Evolutionary conservation across 2,113 vertebrate genomes (phyloP).

Genomic region (Notechis scutatus): DNA sequence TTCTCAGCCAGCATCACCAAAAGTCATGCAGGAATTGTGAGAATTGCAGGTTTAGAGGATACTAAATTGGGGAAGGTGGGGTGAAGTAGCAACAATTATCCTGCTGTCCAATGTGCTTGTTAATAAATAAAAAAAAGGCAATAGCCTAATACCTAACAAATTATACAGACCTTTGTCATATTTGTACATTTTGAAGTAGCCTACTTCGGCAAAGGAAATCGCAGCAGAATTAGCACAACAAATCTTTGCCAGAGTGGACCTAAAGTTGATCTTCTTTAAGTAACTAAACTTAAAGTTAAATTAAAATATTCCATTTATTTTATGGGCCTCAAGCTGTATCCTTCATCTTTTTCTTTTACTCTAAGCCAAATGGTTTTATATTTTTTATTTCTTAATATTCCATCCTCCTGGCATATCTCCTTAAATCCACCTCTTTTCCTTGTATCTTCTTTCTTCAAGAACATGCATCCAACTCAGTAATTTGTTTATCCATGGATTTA

Average conservation of each 20-base stretch:
- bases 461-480: background rate
- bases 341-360: background rate
- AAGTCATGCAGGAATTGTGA: background rate
- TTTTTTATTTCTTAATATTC: background rate
- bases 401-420: background rate
- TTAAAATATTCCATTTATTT: conserved; percentile 13
- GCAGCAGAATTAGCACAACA: conserved; percentile 13
- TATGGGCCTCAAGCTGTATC: conserved; percentile 1
- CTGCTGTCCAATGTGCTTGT: background rate
- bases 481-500: conserved; percentile 8
- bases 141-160: background rate
- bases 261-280: conserved; percentile 16
- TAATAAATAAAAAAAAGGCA: background rate
- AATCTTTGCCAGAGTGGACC: background rate
- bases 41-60: background rate
- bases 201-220: conserved; percentile 15
- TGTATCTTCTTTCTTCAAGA: background rate
- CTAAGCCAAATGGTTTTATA: background rate
- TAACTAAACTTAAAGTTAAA: background rate
- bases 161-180: background rate
- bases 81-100: background rate
- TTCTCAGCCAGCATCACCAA: background rate
- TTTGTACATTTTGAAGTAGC: background rate
- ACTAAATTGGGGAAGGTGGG: background rate
- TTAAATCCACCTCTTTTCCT: background rate